A percentile compares a stretch with the other conserved stretches of the same genome.
phyloP scores from a whole-genome alignment of 2,797 vertebrate genomes.

The Poeciliopsis turneri region DNA sequence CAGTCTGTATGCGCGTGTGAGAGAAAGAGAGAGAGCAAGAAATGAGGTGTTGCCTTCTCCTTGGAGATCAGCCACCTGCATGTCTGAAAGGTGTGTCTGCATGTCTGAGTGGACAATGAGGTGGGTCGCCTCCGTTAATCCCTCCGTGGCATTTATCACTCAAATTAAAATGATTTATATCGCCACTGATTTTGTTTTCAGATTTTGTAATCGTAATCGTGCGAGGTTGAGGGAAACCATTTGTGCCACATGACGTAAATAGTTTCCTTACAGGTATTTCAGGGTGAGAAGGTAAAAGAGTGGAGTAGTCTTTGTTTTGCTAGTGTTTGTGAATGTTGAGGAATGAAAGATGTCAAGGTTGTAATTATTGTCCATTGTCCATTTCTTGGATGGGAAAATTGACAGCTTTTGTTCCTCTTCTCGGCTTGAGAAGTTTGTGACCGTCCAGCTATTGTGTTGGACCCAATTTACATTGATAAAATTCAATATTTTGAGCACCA shows the following conservation, averaged over 20 bases:
- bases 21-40: slow-evolving; percentile 26
- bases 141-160: slow-evolving; percentile 49
- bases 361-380: too few species aligned
- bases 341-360: too few species aligned
- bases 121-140: slow-evolving; percentile 32
- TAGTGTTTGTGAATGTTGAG: too few species aligned
- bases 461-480: slow-evolving; percentile 22
- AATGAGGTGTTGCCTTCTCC: slow-evolving; percentile 67
- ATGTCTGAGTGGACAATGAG: slow-evolving; percentile 37
- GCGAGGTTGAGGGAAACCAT: too few species aligned
- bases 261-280: too few species aligned
- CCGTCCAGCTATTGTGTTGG: slow-evolving; percentile 55
- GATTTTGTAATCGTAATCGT: too few species aligned
- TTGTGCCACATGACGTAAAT: too few species aligned
- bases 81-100: slow-evolving; percentile 31
- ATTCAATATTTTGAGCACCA: slow-evolving; percentile 37
- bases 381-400: not conserved
- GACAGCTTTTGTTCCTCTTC: too few species aligned
- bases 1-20: slow-evolving; percentile 28
- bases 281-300: too few species aligned
- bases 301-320: too few species aligned
- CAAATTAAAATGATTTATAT: slow-evolving; percentile 18
- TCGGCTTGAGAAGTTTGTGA: not conserved
- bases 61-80: slow-evolving; percentile 61
- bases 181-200: too few species aligned